Conservation (phyloP, 2,113 vertebrate species). For the Embiotoca jacksoni region DNA sequence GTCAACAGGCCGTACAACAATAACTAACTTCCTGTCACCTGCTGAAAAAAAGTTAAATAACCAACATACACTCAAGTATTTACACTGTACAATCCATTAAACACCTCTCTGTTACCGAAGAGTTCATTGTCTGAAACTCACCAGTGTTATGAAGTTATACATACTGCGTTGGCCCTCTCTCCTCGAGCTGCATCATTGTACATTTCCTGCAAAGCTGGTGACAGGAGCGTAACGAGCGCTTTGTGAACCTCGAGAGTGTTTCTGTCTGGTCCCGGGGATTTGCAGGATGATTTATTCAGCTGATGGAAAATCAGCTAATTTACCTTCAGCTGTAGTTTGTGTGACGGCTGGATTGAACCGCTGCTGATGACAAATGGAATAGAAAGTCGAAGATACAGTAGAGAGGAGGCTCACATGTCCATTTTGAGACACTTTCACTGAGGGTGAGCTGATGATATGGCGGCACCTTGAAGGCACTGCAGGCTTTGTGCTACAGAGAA, state of each 20-base stretch:
- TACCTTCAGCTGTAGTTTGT: constrained; percentile 15
- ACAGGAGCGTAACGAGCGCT: constrained; percentile 9
- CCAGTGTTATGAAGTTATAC: neutral
- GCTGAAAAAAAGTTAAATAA: neutral
- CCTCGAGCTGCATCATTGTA: neutral
- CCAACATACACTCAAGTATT: too few species aligned
- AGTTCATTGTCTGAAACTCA: constrained; percentile 6
- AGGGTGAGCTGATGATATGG: neutral
- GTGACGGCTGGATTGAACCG: neutral
- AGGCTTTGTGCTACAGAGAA: neutral
- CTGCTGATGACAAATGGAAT: neutral
- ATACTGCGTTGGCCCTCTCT: neutral
- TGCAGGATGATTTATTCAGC: constrained; percentile 25
- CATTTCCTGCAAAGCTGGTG: constrained; percentile 27
- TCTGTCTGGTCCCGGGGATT: constrained; percentile 1
- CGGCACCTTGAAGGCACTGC: neutral
- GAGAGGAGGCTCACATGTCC: neutral
- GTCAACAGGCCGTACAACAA: neutral
- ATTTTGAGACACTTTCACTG: neutral
- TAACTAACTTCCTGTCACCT: too few species aligned
- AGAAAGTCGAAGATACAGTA: neutral
- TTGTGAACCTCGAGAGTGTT: constrained; percentile 3
- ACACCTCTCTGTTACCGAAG: neutral
- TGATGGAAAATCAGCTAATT: constrained; percentile 23
- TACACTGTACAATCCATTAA: too few species aligned